Evolutionary conservation across 2,113 vertebrate genomes (phyloP).

Genomic region (Oplegnathus fasciatus): DNA sequence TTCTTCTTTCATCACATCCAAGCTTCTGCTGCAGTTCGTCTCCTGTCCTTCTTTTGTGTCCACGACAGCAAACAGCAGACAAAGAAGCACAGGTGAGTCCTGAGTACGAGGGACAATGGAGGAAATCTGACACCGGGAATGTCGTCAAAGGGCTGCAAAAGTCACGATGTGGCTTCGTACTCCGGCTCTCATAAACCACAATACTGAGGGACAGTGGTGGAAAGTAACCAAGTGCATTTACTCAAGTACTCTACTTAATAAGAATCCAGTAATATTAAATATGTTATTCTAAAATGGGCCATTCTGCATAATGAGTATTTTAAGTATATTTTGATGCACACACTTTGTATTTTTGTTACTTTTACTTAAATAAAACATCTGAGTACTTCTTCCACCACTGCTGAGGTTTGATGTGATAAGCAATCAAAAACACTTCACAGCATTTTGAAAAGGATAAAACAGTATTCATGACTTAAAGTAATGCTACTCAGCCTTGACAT

Average conservation of each 20-base stretch:
- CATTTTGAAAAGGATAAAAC: background rate
- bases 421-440: too few species aligned
- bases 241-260: background rate
- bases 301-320: background rate
- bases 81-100: constrained; percentile 34
- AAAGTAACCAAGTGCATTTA: background rate
- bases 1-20: background rate
- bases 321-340: too few species aligned
- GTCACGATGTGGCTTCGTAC: background rate
- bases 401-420: too few species aligned
- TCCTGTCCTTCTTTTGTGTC: constrained; percentile 1
- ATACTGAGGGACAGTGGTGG: background rate
- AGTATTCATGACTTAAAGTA: background rate
- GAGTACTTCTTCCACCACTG: too few species aligned
- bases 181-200: too few species aligned
- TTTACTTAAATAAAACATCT: too few species aligned
- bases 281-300: background rate
- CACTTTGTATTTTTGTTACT: too few species aligned
- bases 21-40: background rate
- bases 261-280: too few species aligned
- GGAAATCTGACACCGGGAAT: constrained; percentile 28
- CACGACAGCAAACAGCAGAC: background rate
- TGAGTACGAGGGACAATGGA: constrained; percentile 4
- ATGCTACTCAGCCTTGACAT: background rate
- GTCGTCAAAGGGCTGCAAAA: constrained; percentile 8